Percentiles rank a stretch among this genome's conserved stretches.
These are phyloP conservation scores for Penaeus monodon DNA, from an alignment of 2,888 invertebrate species.

Conservation along the genomic window DNA sequence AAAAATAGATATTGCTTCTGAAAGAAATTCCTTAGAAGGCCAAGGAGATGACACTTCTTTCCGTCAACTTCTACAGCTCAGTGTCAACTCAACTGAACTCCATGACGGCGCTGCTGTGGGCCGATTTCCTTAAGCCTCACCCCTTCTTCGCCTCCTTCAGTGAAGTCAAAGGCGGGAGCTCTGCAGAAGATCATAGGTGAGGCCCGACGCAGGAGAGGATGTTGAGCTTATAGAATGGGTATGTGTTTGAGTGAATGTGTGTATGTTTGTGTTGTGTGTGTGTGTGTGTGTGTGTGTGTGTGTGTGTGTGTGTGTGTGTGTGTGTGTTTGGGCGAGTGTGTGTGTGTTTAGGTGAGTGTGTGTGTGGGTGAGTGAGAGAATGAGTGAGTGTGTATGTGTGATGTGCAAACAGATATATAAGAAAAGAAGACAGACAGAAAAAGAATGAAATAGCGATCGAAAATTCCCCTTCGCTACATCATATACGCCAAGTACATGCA, in stretches of 20 bases:
- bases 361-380: not conserved
- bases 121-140: slow-evolving; percentile 58
- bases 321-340: not conserved
- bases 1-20: too few relatives aligned
- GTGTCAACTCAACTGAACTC: slow-evolving; percentile 64
- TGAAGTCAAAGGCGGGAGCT: slow-evolving; percentile 49
- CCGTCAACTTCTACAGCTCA: slow-evolving; percentile 38
- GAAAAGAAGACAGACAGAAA: too few relatives aligned
- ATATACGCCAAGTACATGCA: not conserved
- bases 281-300: not conserved
- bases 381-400: too few relatives aligned
- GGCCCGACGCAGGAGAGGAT: not conserved
- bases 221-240: not conserved
- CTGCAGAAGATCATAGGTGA: slow-evolving; percentile 61
- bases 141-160: slow-evolving; percentile 34
- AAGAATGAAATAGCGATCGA: too few relatives aligned
- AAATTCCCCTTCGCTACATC: too few relatives aligned
- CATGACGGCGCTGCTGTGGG: slow-evolving; percentile 64
- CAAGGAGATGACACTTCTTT: not conserved
- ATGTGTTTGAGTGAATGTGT: not conserved
- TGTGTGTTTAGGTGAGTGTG: not conserved
- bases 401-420: too few relatives aligned
- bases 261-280: not conserved
- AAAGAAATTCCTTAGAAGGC: too few relatives aligned
- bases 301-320: not conserved